Conservation (phyloP, 2,888 invertebrate genomes). For the Andrena bicolor region DNA sequence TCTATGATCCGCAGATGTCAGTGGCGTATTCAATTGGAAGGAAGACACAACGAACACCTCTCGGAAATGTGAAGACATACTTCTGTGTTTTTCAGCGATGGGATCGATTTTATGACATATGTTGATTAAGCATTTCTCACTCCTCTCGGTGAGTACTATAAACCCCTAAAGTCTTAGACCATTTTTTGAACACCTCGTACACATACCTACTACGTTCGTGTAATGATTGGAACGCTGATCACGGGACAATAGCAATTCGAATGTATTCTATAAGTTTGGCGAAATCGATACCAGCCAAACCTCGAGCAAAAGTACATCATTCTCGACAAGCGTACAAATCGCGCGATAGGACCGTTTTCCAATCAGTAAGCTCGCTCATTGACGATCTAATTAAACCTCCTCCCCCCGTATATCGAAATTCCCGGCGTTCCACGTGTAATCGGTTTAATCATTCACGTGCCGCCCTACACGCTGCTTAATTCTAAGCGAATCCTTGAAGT, state of each 20-base stretch:
- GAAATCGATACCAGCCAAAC: slow-evolving; percentile 33
- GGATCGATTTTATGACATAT: too few relatives aligned
- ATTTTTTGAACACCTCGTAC: neutral
- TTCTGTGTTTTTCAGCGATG: too few relatives aligned
- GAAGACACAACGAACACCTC: too few relatives aligned
- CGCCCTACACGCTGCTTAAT: slow-evolving; percentile 59
- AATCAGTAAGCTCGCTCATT: slow-evolving; percentile 63
- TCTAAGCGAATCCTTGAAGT: slow-evolving; percentile 52
- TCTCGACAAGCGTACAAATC: slow-evolving; percentile 51
- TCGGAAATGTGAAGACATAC: too few relatives aligned
- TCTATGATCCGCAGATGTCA: too few relatives aligned
- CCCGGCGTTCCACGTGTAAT: slow-evolving; percentile 63
- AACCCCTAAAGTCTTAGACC: too few relatives aligned
- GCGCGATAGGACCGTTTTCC: slow-evolving; percentile 63
- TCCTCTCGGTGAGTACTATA: too few relatives aligned
- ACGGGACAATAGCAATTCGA: neutral
- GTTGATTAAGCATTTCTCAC: too few relatives aligned
- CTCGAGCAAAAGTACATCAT: slow-evolving; percentile 34
- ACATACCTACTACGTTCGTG: neutral
- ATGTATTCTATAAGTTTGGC: slow-evolving; percentile 5
- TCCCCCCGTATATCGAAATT: slow-evolving; percentile 50
- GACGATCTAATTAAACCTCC: slow-evolving; percentile 68
- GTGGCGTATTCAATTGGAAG: too few relatives aligned
- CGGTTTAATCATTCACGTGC: slow-evolving; percentile 68
- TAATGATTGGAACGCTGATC: neutral